Evolutionary conservation across 2,888 invertebrate genomes (phyloP).

Genomic region (Philhelius pedissequus): DNA sequence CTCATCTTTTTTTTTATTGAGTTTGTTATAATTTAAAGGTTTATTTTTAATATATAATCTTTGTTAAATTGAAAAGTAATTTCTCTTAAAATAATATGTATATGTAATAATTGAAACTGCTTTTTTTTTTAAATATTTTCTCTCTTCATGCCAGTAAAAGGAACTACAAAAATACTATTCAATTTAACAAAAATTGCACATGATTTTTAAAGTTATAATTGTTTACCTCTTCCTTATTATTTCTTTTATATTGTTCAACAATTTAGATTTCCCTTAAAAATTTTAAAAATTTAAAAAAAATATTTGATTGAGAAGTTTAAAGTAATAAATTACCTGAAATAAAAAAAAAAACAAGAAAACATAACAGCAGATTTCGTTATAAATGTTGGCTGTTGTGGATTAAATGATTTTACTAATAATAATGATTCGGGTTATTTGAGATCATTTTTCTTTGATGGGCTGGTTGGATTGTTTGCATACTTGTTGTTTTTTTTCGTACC

Average conservation of each 20-base stretch:
- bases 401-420: background rate
- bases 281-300: slow-evolving; percentile 33
- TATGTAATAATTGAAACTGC: slow-evolving; percentile 13
- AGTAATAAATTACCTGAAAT: slow-evolving; percentile 3
- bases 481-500: background rate
- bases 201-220: background rate
- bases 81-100: background rate
- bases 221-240: background rate
- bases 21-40: background rate
- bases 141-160: slow-evolving; percentile 38
- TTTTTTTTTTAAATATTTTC: background rate
- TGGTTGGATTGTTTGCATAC: slow-evolving; percentile 3
- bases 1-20: background rate
- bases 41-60: slow-evolving; percentile 17
- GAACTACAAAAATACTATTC: slow-evolving; percentile 34
- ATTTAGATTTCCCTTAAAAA: slow-evolving; percentile 29
- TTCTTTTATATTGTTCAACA: slow-evolving; percentile 13
- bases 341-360: slow-evolving; percentile 9
- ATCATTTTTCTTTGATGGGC: slow-evolving; percentile 31
- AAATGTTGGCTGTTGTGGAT: background rate
- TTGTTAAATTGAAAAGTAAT: slow-evolving; percentile 50
- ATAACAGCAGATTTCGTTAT: background rate
- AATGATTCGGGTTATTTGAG: slow-evolving; percentile 34
- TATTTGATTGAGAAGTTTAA: background rate
- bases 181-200: slow-evolving; percentile 61